A percentile compares a stretch with the other conserved stretches of the same genome.
Evolutionary conservation across 2,113 vertebrate genomes (phyloP).

Genomic region (Fukomys damarensis): DNA sequence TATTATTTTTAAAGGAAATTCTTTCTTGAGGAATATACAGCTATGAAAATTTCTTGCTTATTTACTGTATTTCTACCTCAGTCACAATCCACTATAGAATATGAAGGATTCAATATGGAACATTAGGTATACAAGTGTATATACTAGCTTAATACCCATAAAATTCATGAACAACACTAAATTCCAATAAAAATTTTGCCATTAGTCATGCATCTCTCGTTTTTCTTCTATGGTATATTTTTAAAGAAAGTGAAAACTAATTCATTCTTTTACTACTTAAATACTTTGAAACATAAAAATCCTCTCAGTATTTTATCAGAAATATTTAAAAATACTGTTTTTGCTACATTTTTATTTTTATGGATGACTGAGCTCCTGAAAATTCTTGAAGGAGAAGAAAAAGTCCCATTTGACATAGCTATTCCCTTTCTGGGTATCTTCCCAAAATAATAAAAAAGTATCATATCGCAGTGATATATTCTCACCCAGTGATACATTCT

Average conservation of each 20-base stretch:
- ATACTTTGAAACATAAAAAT: not conserved
- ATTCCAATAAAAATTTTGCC: not conserved
- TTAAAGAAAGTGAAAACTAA: constrained; percentile 12
- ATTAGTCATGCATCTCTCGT: not conserved
- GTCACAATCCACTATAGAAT: not conserved
- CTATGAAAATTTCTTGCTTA: not conserved
- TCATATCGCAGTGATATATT: too few species aligned
- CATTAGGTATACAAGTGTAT: not conserved
- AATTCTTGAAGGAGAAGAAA: constrained; percentile 45
- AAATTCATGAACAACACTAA: constrained; percentile 42
- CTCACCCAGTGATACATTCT: too few species aligned
- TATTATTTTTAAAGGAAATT: not conserved
- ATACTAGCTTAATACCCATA: not conserved
- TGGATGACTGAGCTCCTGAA: constrained; percentile 31
- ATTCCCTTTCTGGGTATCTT: too few species aligned
- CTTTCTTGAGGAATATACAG: not conserved
- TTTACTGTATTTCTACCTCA: not conserved
- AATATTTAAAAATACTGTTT: constrained; percentile 30
- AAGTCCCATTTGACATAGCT: too few species aligned
- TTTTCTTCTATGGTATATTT: constrained; percentile 19
- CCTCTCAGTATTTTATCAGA: not conserved
- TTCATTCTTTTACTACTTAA: constrained; percentile 20
- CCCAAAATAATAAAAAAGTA: too few species aligned
- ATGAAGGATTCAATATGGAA: not conserved
- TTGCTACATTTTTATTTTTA: constrained; percentile 30